Base-by-base conservation (phyloP, 2,888 invertebrate genomes). In the Eristalis pertinax region DNA sequence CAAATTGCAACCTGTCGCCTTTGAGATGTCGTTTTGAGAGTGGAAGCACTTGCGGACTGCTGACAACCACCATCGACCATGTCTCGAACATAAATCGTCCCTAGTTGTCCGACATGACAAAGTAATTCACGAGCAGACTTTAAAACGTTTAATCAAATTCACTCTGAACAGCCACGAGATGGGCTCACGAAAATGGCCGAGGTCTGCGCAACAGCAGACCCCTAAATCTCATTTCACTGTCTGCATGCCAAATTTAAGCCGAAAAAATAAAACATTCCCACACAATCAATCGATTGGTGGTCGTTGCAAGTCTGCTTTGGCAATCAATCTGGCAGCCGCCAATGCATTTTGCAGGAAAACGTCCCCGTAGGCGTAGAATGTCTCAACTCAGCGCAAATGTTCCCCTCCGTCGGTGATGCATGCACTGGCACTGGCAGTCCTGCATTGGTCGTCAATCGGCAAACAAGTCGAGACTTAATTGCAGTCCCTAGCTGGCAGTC, bases 341-440 rank as follows among this genome's bases (percentile, higher is more conserved):
- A 79, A 79, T 79, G 68, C 79, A 84, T 79, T 84, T 76, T 79
- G 62, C 73, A 76, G 72, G 68, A 75, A 87, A 84, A 84, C 87
- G 87, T 87, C 87, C 84, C 87, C 79, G 35, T 76, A 84, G 87
- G 87, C 84, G 65, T 84, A 75, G 76, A 87, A 76, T 84, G 87
- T 87, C 87, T 84, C 79, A 87, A 84, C 87, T 84, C 79, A 87
- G 79, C 76, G 68, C 84, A 80, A 80, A 80, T 73, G 69, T 43
- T 78, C 43, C 43, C 82, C 68, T 29, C 41, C 65, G 79, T 80
- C 69, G 7, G 32, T 32, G 67, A 78, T 83, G 43, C 35, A 72
- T 56, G 26, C 67, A 78, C 82, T 32, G 24, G 11, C 8, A 4
- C 26, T n/a, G 10, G 7, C 29, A 62, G 68, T 63, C 67, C 24